Percentiles rank a stretch among this genome's conserved stretches.
These are phyloP conservation scores for Dicycla oo DNA, from an alignment of 2,888 invertebrate genomes.

Conservation along the genomic window DNA sequence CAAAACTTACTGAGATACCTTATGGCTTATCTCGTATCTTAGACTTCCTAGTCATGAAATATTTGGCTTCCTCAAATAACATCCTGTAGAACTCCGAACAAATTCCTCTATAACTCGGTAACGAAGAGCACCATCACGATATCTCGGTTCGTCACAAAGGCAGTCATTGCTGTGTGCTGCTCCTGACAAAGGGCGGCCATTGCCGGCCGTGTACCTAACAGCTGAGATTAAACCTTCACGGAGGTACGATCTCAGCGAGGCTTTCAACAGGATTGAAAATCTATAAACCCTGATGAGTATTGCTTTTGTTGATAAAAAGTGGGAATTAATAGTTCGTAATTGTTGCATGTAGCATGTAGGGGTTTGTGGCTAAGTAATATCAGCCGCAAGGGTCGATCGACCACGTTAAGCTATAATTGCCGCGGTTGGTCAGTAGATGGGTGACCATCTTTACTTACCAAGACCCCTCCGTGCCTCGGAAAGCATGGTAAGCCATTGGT, in stretches of 20 bases:
- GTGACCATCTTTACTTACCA: no score
- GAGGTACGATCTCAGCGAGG: neutral
- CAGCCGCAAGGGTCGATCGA: no score
- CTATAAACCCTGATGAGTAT: neutral
- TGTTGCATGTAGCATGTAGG: no score
- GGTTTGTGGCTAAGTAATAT: no score
- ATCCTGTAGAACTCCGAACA: conserved; percentile 7
- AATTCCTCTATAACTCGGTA: conserved; percentile 2
- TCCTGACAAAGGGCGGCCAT: conserved; percentile 27
- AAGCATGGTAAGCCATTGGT: no score
- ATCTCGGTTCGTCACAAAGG: conserved; percentile 34
- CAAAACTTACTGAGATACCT: neutral
- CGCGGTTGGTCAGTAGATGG: no score
- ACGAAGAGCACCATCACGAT: conserved; percentile 27
- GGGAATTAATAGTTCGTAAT: neutral
- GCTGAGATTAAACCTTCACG: conserved; percentile 20
- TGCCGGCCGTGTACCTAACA: conserved; percentile 9
- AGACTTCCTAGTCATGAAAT: neutral
- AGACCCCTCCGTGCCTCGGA: no score
- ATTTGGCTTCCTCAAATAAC: conserved; percentile 3
- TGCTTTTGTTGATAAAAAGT: conserved; percentile 4
- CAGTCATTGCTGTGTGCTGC: conserved; percentile 1
- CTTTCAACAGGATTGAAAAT: conserved; percentile 27
- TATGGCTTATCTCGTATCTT: neutral
- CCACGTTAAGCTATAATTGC: no score